A percentile compares a stretch with the other conserved stretches of the same genome.
Evolutionary conservation across 2,888 invertebrate genomes (phyloP).

Genomic region (Octonoba sinensis): DNA sequence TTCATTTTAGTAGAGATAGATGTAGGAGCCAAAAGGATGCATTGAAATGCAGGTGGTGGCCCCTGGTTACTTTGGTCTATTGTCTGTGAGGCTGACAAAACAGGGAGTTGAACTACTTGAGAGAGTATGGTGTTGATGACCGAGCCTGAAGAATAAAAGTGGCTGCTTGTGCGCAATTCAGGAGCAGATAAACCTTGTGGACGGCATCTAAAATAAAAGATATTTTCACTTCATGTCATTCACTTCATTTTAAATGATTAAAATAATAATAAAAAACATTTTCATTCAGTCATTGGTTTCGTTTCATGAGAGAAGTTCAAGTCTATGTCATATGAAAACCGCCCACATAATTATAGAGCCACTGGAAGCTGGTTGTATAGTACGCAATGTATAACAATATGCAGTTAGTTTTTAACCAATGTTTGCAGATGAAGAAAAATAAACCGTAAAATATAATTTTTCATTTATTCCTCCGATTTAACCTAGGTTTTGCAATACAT

Average conservation of each 20-base stretch:
- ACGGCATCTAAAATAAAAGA: constrained; percentile 49
- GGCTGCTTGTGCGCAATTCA: constrained; percentile 50
- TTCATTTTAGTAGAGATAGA: constrained; percentile 96
- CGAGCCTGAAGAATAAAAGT: constrained; percentile 55
- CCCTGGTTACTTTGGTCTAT: constrained; percentile 42
- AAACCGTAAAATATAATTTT: too few relatives aligned
- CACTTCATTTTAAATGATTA: not conserved
- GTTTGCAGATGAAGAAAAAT: too few relatives aligned
- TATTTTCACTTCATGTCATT: not conserved
- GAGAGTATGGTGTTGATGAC: constrained; percentile 54
- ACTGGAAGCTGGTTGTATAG: too few relatives aligned
- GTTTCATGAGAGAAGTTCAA: not conserved
- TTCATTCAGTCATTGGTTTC: too few relatives aligned
- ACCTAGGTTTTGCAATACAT: too few relatives aligned
- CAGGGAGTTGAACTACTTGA: constrained; percentile 55
- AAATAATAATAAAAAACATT: not conserved
- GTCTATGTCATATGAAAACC: too few relatives aligned
- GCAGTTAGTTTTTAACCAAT: too few relatives aligned
- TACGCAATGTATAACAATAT: too few relatives aligned
- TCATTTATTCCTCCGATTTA: too few relatives aligned
- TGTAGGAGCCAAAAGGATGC: constrained; percentile 93
- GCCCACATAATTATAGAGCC: too few relatives aligned
- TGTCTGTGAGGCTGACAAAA: constrained; percentile 33
- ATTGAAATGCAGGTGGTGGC: constrained; percentile 79
- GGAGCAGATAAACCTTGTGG: constrained; percentile 44